Conservation (phyloP, 2,797 vertebrate genomes). For the Micrastur ruficollis region DNA sequence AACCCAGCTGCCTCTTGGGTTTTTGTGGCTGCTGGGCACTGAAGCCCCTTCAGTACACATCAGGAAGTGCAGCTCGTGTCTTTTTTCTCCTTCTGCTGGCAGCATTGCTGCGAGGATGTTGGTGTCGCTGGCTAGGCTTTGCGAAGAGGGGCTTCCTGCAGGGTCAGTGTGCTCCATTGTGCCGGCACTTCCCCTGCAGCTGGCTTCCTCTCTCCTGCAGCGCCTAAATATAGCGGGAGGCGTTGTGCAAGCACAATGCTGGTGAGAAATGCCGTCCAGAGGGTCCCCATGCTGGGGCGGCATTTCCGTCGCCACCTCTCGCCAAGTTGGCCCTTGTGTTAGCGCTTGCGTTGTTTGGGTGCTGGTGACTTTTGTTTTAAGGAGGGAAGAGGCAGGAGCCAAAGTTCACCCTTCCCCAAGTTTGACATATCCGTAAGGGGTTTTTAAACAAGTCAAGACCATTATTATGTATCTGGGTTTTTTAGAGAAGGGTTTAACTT, state of each 20-base stretch:
- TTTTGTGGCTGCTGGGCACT: fast-evolving
- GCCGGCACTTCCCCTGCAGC: not conserved
- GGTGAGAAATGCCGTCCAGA: fast-evolving
- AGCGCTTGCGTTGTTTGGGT: fast-evolving
- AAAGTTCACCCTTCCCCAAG: not conserved
- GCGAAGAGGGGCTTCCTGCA: not conserved
- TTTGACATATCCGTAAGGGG: fast-evolving
- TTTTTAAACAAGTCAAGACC: not conserved
- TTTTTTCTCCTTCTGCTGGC: not conserved
- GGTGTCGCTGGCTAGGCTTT: not conserved
- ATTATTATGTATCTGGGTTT: fast-evolving
- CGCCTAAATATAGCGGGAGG: not conserved
- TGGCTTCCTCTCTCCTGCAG: constrained; percentile 16
- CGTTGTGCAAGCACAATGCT: fast-evolving
- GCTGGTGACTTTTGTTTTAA: not conserved
- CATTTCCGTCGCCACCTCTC: fast-evolving
- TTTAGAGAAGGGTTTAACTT: not conserved
- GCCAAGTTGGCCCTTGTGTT: fast-evolving
- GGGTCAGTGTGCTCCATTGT: not conserved
- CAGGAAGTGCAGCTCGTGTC: fast-evolving
- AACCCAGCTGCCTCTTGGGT: not conserved
- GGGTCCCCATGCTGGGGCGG: fast-evolving
- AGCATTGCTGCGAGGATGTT: not conserved
- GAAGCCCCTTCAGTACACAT: fast-evolving
- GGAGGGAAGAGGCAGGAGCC: not conserved